Conservation (phyloP, 2,113 vertebrate species). For the Stegostoma tigrinum region DNA sequence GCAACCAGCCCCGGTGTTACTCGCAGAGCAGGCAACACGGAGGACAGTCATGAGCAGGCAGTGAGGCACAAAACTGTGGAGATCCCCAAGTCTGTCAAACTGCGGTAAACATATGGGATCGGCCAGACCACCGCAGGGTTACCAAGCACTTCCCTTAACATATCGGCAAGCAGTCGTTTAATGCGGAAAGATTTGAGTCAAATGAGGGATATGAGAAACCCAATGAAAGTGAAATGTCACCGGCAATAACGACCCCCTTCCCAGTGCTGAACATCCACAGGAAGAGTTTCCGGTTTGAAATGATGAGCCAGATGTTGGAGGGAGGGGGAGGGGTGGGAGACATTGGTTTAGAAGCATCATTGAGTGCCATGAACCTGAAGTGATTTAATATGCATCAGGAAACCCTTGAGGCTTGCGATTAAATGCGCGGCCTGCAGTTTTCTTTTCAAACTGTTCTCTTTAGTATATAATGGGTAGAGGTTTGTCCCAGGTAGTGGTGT, state of each 20-base stretch:
- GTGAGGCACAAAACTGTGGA: constrained; percentile 53
- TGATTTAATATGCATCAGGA: background rate
- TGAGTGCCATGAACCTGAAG: background rate
- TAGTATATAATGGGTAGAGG: background rate
- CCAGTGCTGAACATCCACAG: background rate
- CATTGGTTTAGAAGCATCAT: background rate
- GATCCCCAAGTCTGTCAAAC: constrained; percentile 48
- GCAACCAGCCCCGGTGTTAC: constrained; percentile 64
- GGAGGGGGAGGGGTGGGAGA: background rate
- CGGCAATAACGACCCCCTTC: constrained; percentile 8
- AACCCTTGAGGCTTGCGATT: background rate
- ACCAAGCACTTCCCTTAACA: background rate
- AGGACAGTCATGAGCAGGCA: constrained; percentile 44
- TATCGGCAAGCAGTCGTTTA: background rate
- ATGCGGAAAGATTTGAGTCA: constrained; percentile 29
- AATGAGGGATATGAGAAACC: constrained; percentile 16
- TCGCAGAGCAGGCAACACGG: constrained; percentile 55
- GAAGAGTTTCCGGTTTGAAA: background rate
- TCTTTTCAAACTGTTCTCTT: background rate
- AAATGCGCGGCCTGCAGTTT: background rate
- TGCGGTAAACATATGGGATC: constrained; percentile 48
- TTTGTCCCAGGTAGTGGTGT: background rate
- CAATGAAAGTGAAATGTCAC: constrained; percentile 3
- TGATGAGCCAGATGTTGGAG: background rate
- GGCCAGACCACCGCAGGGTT: background rate